Base-by-base conservation (phyloP, 2,797 vertebrate genomes). In the Gymnocypris eckloni region DNA sequence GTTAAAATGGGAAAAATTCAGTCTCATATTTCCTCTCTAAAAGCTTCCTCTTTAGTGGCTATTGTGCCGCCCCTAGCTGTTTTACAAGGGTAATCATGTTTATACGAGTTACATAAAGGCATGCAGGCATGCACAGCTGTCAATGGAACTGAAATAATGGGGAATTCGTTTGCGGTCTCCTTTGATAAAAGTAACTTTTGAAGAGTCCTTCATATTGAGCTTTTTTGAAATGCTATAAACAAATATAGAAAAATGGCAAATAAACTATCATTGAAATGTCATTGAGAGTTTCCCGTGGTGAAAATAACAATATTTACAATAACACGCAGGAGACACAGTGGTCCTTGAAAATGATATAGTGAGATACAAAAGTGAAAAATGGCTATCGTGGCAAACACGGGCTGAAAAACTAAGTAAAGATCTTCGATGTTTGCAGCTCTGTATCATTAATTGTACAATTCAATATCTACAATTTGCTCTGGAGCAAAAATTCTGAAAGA, bases 221-320 rank as follows among this genome's bases (percentile, higher is more conserved):
- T 39, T 70, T 72, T 81, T 50, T 64, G 28, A 76, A 79, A 73
- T 61, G 56, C 71, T 64, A 78, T n/a, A 70, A 56, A 67, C 50
- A 81, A 56, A 64, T 25, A 75, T 11, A 28, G 54, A 41, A 80
- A 85, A 61, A 59, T 28, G 41, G 81, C 50, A 28, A 41, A 69
- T 33, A 39, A 73, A 64, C 50, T 54, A 10, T 6, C 25, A 79
- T 41, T 80, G 67, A 78, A 79, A 70, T 86, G 50, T 81, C 69
- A 85, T 79, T 87, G 70, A 12, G 2, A 84, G 66, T 66, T 81
- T 87, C 89, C 90, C 43, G 64, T 82, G 59, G 91, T 76, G 91
- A 88, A 89, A 91, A 91, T 90, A 93, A 94, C 90, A 86, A 64
- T 90, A 87, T 90, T 85, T 87, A 82, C 79, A 85, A 86, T n/a